A percentile compares a stretch with the other conserved stretches of the same genome.
Evolutionary conservation across 2,797 vertebrate genomes (phyloP).

Genomic region (Caiman crocodilus): DNA sequence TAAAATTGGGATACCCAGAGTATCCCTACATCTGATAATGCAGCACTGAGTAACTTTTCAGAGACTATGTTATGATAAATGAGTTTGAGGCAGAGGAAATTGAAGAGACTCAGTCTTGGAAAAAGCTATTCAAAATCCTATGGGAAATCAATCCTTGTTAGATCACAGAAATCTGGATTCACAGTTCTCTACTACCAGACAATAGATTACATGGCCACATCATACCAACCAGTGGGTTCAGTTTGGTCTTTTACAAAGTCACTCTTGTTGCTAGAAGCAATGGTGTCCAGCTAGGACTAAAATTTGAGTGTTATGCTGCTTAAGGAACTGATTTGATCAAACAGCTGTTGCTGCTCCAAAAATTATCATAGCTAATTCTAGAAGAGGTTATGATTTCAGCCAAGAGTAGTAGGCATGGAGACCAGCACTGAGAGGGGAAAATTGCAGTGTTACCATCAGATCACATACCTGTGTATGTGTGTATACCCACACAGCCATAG

Average conservation of each 20-base stretch:
- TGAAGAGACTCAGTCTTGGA: not conserved
- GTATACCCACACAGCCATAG: too few relatives aligned
- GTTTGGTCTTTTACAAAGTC: not conserved
- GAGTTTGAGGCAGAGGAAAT: not conserved
- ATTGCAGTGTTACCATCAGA: not conserved
- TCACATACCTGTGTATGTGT: too few relatives aligned
- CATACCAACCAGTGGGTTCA: not conserved
- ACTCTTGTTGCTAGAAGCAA: slow-evolving; percentile 31
- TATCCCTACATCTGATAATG: not conserved
- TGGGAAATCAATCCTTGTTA: accelerated
- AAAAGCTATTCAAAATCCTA: not conserved
- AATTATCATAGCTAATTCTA: not conserved
- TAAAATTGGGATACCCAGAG: accelerated
- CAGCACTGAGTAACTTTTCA: not conserved
- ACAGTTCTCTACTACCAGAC: not conserved
- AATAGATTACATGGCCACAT: not conserved
- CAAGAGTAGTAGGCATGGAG: not conserved
- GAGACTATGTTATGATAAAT: not conserved
- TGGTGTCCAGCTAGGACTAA: slow-evolving; percentile 33
- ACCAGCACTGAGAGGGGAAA: not conserved
- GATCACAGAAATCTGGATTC: not conserved
- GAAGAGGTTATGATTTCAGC: not conserved
- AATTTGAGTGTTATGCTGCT: too few relatives aligned
- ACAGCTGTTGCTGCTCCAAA: slow-evolving; percentile 32
- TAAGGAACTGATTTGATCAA: slow-evolving; percentile 36